phyloP scores from a whole-genome alignment of 2,888 invertebrate genomes.

The Sussaba pulchella region DNA sequence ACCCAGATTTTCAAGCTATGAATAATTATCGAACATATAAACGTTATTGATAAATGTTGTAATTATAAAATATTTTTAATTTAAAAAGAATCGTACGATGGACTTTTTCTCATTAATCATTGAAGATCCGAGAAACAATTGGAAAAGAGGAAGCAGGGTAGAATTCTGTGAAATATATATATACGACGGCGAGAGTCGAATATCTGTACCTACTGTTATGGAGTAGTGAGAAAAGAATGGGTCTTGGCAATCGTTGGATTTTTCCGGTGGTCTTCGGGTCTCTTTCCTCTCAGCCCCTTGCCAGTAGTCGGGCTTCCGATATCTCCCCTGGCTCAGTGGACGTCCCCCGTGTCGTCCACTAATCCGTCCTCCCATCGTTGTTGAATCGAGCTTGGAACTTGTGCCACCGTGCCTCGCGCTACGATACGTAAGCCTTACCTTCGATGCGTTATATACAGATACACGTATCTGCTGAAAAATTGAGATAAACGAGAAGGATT shows the following conservation, averaged over 20 bases:
- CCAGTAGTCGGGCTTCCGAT: constrained; percentile 48
- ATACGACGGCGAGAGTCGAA: constrained; percentile 24
- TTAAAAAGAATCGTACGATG: too few species aligned
- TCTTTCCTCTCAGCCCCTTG: constrained; percentile 2
- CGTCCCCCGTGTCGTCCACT: constrained; percentile 33
- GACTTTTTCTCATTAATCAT: background rate
- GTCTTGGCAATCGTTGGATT: constrained; percentile 52
- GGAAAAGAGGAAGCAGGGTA: background rate
- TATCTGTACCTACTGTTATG: constrained; percentile 22
- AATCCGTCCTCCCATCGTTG: constrained; percentile 30
- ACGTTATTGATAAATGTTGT: too few species aligned
- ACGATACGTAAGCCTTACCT: background rate
- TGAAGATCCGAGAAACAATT: constrained; percentile 16
- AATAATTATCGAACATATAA: too few species aligned
- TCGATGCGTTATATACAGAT: background rate
- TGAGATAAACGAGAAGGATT: background rate
- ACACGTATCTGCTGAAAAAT: background rate
- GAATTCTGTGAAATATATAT: constrained; percentile 3
- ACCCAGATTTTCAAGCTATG: too few species aligned
- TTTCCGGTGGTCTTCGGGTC: background rate
- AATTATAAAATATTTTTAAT: too few species aligned
- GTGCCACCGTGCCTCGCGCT: background rate
- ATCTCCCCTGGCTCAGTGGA: constrained; percentile 33
- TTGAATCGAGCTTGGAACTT: constrained; percentile 49
- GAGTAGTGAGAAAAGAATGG: constrained; percentile 40